phyloP scores from a whole-genome alignment of 1,140 invertebrate genomes.

The Lasioglossum albipes region DNA sequence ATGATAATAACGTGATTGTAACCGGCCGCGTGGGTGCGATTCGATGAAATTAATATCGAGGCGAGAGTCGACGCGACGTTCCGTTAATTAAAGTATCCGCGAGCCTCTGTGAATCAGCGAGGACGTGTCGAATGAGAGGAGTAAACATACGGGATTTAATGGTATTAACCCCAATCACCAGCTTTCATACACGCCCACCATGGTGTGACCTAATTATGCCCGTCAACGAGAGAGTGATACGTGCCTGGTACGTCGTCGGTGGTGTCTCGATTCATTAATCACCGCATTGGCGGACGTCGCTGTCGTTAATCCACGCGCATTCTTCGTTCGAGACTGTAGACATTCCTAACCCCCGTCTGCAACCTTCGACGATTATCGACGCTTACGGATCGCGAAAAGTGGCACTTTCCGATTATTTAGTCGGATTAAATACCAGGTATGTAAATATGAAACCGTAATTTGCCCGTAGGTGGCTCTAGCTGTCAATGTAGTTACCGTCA shows the following conservation, averaged over 20 bases:
- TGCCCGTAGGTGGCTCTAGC: too few relatives aligned
- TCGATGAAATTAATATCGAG: too few relatives aligned
- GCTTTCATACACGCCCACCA: constrained; percentile 34
- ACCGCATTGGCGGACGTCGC: too few relatives aligned
- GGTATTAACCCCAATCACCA: constrained; percentile 45
- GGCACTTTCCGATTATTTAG: too few relatives aligned
- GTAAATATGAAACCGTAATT: too few relatives aligned
- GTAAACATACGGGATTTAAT: constrained; percentile 34
- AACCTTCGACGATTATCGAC: too few relatives aligned
- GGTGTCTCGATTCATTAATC: neutral
- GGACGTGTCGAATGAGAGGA: constrained; percentile 4
- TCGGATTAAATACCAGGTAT: too few relatives aligned
- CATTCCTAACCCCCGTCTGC: too few relatives aligned
- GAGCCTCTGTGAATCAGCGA: constrained; percentile 6
- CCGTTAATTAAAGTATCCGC: neutral
- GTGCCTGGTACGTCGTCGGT: neutral
- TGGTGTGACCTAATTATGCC: constrained; percentile 20
- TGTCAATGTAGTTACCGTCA: too few relatives aligned
- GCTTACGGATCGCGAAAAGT: too few relatives aligned
- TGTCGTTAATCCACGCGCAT: neutral
- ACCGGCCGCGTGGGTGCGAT: too few relatives aligned
- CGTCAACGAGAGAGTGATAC: constrained; percentile 6
- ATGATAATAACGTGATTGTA: too few relatives aligned
- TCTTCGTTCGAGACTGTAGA: neutral
- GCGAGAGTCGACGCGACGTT: neutral